Evolutionary conservation across 1,140 invertebrate species (phyloP).

Genomic region (Drosophila bifasciata): DNA sequence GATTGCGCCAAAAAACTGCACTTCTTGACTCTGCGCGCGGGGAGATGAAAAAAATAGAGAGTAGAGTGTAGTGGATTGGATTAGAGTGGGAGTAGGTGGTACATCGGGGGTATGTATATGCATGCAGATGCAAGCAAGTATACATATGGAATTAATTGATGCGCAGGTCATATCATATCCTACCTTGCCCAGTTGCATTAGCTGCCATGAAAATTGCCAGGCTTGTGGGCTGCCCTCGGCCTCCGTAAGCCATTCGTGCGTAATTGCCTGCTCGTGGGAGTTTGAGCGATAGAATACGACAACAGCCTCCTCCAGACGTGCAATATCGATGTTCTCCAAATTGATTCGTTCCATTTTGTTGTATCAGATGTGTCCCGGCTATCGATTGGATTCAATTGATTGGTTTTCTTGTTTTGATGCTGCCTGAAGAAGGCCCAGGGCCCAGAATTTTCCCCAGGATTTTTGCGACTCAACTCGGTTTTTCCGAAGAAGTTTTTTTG

Average conservation of each 20-base stretch:
- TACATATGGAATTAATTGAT: constrained; percentile 44
- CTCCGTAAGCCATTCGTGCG: constrained; percentile 92
- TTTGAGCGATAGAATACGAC: constrained; percentile 76
- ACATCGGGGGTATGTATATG: constrained; percentile 16
- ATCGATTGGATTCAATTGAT: no score
- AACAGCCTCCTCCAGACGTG: constrained; percentile 75
- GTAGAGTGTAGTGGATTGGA: background rate
- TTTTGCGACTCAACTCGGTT: no score
- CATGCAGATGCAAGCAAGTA: constrained; percentile 18
- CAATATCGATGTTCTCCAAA: constrained; percentile 73
- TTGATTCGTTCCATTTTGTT: no score
- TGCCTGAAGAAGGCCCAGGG: no score
- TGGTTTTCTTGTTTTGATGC: no score
- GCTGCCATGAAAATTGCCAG: constrained; percentile 95
- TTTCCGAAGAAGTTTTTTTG: no score
- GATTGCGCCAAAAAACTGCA: constrained; percentile 96
- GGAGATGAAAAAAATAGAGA: constrained; percentile 4
- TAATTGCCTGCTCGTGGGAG: constrained; percentile 87
- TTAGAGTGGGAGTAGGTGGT: background rate
- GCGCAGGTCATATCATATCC: constrained; percentile 46
- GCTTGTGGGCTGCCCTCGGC: constrained; percentile 93
- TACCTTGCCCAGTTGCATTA: constrained; percentile 91
- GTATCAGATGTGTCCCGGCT: no score
- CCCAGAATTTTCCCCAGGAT: no score
- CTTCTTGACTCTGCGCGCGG: constrained; percentile 89